phyloP scores from a whole-genome alignment of 2,113 vertebrate genomes.

The Accipiter cooperii region DNA sequence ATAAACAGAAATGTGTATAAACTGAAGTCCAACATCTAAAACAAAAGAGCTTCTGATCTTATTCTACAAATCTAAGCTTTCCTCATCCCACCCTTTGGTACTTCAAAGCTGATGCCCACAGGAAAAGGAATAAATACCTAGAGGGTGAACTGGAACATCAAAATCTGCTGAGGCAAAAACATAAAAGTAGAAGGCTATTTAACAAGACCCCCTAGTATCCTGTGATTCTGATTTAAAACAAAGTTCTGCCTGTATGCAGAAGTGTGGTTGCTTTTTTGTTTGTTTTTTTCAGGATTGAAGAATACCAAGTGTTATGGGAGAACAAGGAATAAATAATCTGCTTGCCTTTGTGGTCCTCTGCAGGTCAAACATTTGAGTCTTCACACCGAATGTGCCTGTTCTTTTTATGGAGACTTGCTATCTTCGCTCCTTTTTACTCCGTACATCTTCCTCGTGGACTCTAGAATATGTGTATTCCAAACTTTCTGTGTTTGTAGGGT shows the following conservation, averaged over 20 bases:
- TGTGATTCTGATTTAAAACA: neutral
- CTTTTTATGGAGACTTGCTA: neutral
- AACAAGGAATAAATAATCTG: neutral
- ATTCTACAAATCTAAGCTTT: neutral
- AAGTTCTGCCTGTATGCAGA: neutral
- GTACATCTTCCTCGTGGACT: neutral
- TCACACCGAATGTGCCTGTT: neutral
- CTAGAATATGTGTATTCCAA: neutral
- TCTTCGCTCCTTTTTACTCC: neutral
- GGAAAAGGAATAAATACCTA: conserved; percentile 1
- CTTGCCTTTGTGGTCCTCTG: neutral
- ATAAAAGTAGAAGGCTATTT: neutral
- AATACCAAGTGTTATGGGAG: neutral
- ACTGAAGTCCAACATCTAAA: neutral
- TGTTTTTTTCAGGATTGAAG: neutral
- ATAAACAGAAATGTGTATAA: neutral
- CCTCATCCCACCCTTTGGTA: neutral
- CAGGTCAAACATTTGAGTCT: neutral
- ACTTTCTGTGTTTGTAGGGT: neutral
- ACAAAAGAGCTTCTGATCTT: neutral
- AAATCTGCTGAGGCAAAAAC: neutral
- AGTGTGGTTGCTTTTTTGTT: neutral
- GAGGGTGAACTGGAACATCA: neutral
- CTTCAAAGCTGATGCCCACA: neutral
- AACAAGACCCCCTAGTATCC: neutral